Evolutionary conservation across 1,140 invertebrate genomes (phyloP).

Genomic region (fruit fly (Drosophila melanogaster)): DNA sequence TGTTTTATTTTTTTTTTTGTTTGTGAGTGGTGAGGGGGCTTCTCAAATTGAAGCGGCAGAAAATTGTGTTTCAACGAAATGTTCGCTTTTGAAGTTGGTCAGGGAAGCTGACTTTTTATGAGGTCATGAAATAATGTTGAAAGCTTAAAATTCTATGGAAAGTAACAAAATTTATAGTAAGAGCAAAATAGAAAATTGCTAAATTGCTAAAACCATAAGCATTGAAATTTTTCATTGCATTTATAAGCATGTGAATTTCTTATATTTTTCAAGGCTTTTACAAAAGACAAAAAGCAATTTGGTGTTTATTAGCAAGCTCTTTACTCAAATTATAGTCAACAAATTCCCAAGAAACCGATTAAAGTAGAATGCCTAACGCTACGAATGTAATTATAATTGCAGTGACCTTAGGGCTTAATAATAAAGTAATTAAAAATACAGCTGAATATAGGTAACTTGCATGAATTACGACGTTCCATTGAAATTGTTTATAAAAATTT

Average conservation of each 20-base stretch:
- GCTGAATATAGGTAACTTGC: not conserved
- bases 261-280: no score
- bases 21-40: not conserved
- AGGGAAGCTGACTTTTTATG: not conserved
- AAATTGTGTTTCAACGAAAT: slow-evolving; percentile 5
- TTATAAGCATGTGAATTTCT: no score
- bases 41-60: not conserved
- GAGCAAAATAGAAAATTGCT: not conserved
- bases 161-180: not conserved
- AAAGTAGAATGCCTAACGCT: not conserved
- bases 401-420: not conserved
- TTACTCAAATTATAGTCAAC: not conserved
- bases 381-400: not conserved
- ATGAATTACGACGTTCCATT: not conserved
- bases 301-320: not conserved
- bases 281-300: no score
- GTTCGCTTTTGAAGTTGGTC: slow-evolving; percentile 12
- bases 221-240: no score
- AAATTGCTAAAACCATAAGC: no score
- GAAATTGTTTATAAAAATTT: not conserved
- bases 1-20: not conserved
- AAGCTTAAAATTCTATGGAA: not conserved
- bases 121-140: slow-evolving; percentile 1
- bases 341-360: not conserved
- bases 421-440: not conserved